Conservation (phyloP, 2,113 vertebrate species). For the Sula dactylatra region DNA sequence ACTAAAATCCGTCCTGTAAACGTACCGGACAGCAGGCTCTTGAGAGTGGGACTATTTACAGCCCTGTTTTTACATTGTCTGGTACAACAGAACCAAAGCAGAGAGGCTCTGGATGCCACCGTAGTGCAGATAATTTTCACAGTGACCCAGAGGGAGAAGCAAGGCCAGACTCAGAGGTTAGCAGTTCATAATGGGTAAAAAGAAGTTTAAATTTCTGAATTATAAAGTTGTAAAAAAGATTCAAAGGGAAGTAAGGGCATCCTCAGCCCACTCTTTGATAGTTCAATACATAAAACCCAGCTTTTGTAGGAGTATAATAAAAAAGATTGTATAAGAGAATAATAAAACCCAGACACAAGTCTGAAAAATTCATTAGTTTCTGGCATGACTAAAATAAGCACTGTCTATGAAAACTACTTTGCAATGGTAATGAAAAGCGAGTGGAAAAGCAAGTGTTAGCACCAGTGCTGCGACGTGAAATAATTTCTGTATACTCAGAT, state of each 20-base stretch:
- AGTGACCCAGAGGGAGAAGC: neutral
- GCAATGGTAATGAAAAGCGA: slow-evolving; percentile 52
- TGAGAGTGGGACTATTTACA: neutral
- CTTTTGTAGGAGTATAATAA: slow-evolving; percentile 61
- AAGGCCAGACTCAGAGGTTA: neutral
- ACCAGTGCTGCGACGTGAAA: slow-evolving; percentile 38
- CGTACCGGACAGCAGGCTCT: neutral
- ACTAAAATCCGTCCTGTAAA: neutral
- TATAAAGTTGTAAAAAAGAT: slow-evolving; percentile 59
- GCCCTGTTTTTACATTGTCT: neutral
- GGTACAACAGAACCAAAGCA: neutral
- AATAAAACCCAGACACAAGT: slow-evolving; percentile 59
- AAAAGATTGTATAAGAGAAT: slow-evolving; percentile 61
- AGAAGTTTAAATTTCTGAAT: slow-evolving; percentile 55
- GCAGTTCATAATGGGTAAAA: neutral
- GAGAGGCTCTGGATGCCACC: neutral
- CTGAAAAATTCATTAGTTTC: slow-evolving; percentile 63
- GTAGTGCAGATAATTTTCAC: neutral
- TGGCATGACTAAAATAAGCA: slow-evolving; percentile 57
- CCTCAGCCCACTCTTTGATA: slow-evolving; percentile 10
- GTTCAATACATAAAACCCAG: slow-evolving; percentile 24
- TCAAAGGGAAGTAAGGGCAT: slow-evolving; percentile 38
- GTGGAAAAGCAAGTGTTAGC: slow-evolving; percentile 54
- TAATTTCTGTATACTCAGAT: slow-evolving; percentile 37
- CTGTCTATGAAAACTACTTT: slow-evolving; percentile 53